Evolutionary conservation across 2,888 invertebrate genomes (phyloP).

Genomic region (Gastrophysa polygoni): DNA sequence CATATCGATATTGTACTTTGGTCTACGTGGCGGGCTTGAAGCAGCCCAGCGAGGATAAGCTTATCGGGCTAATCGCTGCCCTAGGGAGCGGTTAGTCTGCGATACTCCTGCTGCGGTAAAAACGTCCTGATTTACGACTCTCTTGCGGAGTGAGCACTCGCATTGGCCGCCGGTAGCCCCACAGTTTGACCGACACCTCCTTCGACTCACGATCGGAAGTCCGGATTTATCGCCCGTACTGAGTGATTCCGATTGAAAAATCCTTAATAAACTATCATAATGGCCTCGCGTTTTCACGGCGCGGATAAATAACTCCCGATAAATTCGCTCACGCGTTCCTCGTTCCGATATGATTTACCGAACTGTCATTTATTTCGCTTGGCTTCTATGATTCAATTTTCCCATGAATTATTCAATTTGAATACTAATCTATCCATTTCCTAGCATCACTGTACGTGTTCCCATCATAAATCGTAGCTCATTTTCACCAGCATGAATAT

Average conservation of each 20-base stretch:
- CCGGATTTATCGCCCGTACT: constrained; percentile 43
- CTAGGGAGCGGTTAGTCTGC: constrained; percentile 52
- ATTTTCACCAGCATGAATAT: constrained; percentile 13
- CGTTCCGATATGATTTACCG: neutral
- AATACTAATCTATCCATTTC: constrained; percentile 14
- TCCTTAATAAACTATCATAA: constrained; percentile 41
- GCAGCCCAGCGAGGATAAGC: neutral
- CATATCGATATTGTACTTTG: constrained; percentile 12
- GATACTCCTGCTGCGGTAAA: constrained; percentile 47
- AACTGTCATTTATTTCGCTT: constrained; percentile 3
- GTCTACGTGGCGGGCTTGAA: neutral
- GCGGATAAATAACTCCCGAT: constrained; percentile 9
- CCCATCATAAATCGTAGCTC: constrained; percentile 5
- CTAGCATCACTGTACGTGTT: constrained; percentile 1
- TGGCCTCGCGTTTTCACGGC: constrained; percentile 26
- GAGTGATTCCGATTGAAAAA: constrained; percentile 47
- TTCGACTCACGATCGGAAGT: constrained; percentile 40
- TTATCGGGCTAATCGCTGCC: constrained; percentile 47
- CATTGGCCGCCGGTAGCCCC: constrained; percentile 37
- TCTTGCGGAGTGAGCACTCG: constrained; percentile 48
- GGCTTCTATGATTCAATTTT: constrained; percentile 13
- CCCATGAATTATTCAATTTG: constrained; percentile 8
- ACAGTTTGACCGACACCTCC: constrained; percentile 25
- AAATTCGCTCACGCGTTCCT: neutral
- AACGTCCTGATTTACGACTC: constrained; percentile 49